Percentiles rank a stretch among this genome's conserved stretches.
Conservation (phyloP, 2,797 vertebrate genomes). For the Octomys mimax region DNA sequence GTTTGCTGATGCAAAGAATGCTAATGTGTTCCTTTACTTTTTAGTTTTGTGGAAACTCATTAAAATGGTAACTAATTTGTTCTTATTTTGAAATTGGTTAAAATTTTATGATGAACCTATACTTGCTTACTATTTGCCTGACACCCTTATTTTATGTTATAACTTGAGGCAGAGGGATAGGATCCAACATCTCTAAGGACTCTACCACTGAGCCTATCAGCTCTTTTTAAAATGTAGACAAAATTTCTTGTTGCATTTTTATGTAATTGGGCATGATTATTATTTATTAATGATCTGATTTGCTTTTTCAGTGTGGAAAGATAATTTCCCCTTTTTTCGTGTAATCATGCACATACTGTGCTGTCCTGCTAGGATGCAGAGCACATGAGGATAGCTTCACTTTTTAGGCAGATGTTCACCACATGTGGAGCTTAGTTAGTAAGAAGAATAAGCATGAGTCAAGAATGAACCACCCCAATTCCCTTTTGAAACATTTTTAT, state of each 20-base stretch:
- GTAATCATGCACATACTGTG: conserved; percentile 34
- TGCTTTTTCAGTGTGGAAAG: conserved; percentile 56
- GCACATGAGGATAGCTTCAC: conserved; percentile 77
- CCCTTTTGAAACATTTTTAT: conserved; percentile 78
- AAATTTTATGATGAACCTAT: conserved; percentile 1
- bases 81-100: conserved; percentile 58
- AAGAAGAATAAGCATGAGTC: conserved; percentile 82
- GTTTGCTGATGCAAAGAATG: conserved; percentile 50
- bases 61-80: conserved; percentile 34
- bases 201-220: background rate
- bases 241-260: conserved; percentile 27
- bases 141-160: background rate
- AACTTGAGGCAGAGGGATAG: background rate
- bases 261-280: background rate
- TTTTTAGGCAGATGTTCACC: conserved; percentile 86
- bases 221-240: conserved; percentile 22
- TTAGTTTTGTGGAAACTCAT: background rate
- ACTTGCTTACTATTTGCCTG: conserved; percentile 22
- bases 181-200: background rate
- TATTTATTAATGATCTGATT: conserved; percentile 41
- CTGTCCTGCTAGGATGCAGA: conserved; percentile 68
- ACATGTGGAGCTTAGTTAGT: conserved; percentile 84
- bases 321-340: conserved; percentile 61
- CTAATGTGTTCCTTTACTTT: conserved; percentile 16
- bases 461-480: conserved; percentile 76